Conservation (phyloP, 2,797 vertebrate species). For the Alectoris magna region DNA sequence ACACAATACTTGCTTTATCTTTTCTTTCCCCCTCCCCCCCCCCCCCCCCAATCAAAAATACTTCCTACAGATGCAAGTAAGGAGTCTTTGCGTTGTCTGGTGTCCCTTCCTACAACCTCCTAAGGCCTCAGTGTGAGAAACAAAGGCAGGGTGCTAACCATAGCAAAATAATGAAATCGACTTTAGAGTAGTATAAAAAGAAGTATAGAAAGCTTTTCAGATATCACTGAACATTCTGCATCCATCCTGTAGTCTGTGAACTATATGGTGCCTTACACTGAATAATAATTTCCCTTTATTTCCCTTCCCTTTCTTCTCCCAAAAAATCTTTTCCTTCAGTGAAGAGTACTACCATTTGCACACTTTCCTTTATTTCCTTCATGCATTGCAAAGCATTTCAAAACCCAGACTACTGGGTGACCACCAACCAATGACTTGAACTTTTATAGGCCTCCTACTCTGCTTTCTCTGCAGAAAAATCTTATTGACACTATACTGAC, state of each 20-base stretch:
- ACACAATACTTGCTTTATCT: neutral
- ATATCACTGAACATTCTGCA: neutral
- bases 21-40: too few relatives aligned
- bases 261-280: neutral
- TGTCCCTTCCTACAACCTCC: neutral
- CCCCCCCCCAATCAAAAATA: neutral
- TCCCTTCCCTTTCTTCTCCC: neutral
- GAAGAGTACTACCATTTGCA: neutral
- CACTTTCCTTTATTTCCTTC: neutral
- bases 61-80: neutral
- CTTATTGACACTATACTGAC: neutral
- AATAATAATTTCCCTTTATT: neutral
- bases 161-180: neutral
- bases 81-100: neutral
- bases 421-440: neutral
- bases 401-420: neutral
- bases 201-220: neutral
- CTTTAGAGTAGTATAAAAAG: neutral
- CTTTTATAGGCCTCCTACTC: neutral
- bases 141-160: neutral
- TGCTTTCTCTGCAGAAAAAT: neutral
- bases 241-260: neutral
- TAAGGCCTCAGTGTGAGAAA: neutral
- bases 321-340: neutral
- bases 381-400: neutral